These are phyloP conservation scores for Cirrhinus mrigala DNA, from an alignment of 2,797 vertebrate genomes.

Conservation along the genomic window DNA sequence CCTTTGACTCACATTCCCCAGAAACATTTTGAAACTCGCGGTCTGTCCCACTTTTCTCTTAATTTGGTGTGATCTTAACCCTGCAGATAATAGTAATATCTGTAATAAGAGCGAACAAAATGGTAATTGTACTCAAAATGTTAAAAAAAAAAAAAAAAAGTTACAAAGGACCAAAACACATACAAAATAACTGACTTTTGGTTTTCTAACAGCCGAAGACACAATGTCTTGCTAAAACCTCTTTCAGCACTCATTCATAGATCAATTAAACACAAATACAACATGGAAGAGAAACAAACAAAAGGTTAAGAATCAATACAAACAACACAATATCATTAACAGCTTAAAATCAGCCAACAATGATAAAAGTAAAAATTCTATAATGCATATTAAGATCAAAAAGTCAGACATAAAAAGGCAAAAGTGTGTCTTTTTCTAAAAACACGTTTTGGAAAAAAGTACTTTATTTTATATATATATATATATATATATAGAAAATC, in stretches of 20 bases:
- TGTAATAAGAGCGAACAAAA: constrained; percentile 41
- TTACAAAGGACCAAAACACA: constrained; percentile 27
- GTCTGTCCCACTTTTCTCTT: constrained; percentile 60
- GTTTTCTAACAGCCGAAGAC: constrained; percentile 51
- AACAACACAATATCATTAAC: constrained; percentile 49
- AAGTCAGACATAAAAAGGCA: constrained; percentile 62
- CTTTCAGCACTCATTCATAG: constrained; percentile 1
- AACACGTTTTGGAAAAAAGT: constrained; percentile 65
- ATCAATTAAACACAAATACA: not conserved
- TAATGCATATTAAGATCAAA: constrained; percentile 67
- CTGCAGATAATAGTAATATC: constrained; percentile 75
- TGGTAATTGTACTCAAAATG: not conserved
- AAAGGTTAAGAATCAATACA: constrained; percentile 27
- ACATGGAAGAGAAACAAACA: constrained; percentile 17
- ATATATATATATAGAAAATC: constrained; percentile 73
- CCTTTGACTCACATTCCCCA: constrained; percentile 53
- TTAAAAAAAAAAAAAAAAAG: constrained; percentile 7
- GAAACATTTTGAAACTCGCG: not conserved
- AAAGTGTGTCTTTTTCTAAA: constrained; percentile 74
- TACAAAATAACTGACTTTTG: constrained; percentile 47
- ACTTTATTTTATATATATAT: constrained; percentile 62
- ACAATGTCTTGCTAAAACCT: constrained; percentile 16
- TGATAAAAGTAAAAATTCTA: constrained; percentile 66
- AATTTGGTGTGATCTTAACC: constrained; percentile 83
- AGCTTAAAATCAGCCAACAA: constrained; percentile 57